Evolutionary conservation across 2,113 vertebrate species (phyloP).

Genomic region (Centropus bengalensis): DNA sequence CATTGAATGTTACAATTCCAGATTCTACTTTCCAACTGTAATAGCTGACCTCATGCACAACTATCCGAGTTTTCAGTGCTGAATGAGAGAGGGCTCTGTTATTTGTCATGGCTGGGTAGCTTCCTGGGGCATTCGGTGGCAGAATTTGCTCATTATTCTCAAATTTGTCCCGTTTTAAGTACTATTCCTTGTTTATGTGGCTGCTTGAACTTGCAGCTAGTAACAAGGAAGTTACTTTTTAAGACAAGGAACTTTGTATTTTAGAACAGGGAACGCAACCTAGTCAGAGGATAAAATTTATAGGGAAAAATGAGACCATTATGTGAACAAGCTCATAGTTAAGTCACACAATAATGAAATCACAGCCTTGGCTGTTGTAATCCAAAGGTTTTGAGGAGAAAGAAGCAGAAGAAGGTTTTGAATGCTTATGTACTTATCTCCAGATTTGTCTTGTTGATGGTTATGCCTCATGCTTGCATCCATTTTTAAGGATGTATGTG

Average conservation of each 20-base stretch:
- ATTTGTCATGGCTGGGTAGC: not conserved
- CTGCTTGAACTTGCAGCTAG: not conserved
- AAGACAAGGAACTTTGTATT: not conserved
- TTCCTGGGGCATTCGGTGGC: not conserved
- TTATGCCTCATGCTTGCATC: not conserved
- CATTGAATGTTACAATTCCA: not conserved
- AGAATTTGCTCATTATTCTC: constrained; percentile 14
- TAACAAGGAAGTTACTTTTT: not conserved
- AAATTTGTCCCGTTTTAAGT: not conserved
- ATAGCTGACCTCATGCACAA: not conserved
- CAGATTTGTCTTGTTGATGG: not conserved
- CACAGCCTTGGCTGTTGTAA: not conserved
- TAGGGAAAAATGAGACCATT: not conserved
- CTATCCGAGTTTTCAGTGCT: not conserved
- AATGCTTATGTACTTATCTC: not conserved
- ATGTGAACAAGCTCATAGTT: not conserved
- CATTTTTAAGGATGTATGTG: not conserved
- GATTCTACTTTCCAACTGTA: not conserved
- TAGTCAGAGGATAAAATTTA: not conserved
- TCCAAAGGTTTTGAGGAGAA: not conserved
- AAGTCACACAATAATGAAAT: not conserved
- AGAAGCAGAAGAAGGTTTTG: not conserved
- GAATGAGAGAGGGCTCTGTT: not conserved
- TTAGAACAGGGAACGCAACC: not conserved
- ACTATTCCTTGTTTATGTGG: not conserved